Evolutionary conservation across 23 tunicate genomes (phyloP).

Genomic region (Trididemnum miniatum): DNA sequence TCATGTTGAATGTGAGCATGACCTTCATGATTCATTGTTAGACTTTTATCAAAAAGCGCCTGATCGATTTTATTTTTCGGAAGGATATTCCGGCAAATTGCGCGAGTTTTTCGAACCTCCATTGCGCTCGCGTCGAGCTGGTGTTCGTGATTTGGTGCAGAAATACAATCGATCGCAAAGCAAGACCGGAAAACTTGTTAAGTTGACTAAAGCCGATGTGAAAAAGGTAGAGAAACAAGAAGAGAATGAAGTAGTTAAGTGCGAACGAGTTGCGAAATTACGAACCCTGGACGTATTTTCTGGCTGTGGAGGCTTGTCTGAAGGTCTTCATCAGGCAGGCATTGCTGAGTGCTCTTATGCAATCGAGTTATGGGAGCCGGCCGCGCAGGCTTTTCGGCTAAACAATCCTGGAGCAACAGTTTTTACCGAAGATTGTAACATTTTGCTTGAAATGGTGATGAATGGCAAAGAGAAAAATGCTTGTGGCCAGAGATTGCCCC

Average conservation of each 20-base stretch:
- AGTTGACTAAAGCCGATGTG: conserved; percentile 28
- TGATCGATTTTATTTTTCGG: conserved; percentile 75
- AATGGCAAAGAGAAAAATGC: conserved; percentile 56
- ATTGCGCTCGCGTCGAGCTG: conserved; percentile 42
- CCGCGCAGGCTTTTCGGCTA: conserved; percentile 80
- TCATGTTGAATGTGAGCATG: conserved; percentile 67
- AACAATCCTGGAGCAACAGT: conserved; percentile 94
- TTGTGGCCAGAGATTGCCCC: conserved; percentile 78
- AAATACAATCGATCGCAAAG: conserved; percentile 24
- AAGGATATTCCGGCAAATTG: conserved; percentile 43
- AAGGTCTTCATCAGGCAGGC: conserved; percentile 95
- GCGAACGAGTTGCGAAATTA: conserved; percentile 26
- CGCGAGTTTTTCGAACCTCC: conserved; percentile 60
- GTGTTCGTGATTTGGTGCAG: conserved; percentile 33
- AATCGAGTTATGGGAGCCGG: conserved; percentile 80
- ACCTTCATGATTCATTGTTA: conserved; percentile 30
- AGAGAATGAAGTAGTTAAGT: conserved; percentile 19
- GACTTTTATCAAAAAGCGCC: conserved; percentile 61
- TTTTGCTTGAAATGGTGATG: conserved; percentile 68
- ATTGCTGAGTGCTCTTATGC: conserved; percentile 76
- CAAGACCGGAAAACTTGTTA: conserved; percentile 49
- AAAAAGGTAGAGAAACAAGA: conserved; percentile 20
- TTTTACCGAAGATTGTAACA: conserved; percentile 86
- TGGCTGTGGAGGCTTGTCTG: conserved; percentile 95
- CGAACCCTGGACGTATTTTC: conserved; percentile 84